Base-by-base conservation (phyloP, 2,888 invertebrate species). In the Neoitamus cyanurus region DNA sequence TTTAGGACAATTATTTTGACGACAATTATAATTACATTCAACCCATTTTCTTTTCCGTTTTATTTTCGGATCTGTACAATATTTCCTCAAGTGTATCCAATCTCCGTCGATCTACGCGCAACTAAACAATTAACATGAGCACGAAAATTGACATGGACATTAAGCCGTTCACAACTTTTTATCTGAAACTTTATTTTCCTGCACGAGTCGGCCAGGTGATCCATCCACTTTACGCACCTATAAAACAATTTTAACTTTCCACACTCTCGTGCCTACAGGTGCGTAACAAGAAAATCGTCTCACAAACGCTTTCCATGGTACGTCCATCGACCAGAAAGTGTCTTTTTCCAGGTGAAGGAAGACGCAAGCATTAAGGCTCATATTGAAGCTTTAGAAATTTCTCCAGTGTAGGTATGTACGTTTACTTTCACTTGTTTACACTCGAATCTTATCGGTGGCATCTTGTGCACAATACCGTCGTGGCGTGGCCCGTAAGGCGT, bases 371-470 rank as follows among this genome's bases (percentile, higher is more conserved):
- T 34, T 75, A 75, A 42, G 42, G 42, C 42, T 28, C 6, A 28
- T 42, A 75, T 75, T 37, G 46, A 75, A 42, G 20, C 42, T 75
- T 75, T 13, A 75, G 75, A 75, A 75, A 75, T 75, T 75, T 15
- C 75, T 25, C 42, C 42, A 3, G 58, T 58, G 58, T n/a, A n/a
- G n/a, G n/a, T n/a, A n/a, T 58, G 34, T 34, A 75, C 75, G n/a
- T 37, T n/a, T 37, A 75, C 75, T 75, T 75, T 75, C 75, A 75
- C 75, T 75, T 75, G 42, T 75, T 75, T 75, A 75, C 75, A 75
- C 42, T 42, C 28, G 42, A 75, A 20, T 42, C 13, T 42, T 75
- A 75, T 75, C 75, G 1, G 2, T 3, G 25, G 20, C 70, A 13
- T 70, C 30, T 42, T 75, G 46, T 75, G 28, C 75, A 75, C 20